These are phyloP conservation scores for Thera obeliscata DNA, from an alignment of 2,888 invertebrate species.

Conservation along the genomic window DNA sequence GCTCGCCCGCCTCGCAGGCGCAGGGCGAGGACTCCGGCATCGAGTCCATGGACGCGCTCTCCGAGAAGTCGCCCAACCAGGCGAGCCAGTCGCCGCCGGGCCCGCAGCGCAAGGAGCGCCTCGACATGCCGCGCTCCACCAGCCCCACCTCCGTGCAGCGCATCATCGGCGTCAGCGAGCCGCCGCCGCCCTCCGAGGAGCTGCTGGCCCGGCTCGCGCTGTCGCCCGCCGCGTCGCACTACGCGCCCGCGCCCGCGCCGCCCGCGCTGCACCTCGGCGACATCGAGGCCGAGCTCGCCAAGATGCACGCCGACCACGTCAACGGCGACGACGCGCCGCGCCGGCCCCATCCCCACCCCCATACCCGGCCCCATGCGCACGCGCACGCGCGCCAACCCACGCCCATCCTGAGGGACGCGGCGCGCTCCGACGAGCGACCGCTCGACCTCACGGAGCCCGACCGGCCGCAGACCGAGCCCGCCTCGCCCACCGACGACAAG, in stretches of 20 bases:
- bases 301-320: conserved; percentile 84
- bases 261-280: conserved; percentile 84
- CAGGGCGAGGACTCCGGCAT: conserved; percentile 96
- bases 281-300: conserved; percentile 88
- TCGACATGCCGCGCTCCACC: conserved; percentile 75
- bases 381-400: conserved; percentile 38
- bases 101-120: conserved; percentile 71
- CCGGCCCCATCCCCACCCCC: conserved; percentile 41
- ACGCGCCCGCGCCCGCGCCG: conserved; percentile 69
- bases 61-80: conserved; percentile 95
- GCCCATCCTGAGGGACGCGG: conserved; percentile 39
- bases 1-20: conserved; percentile 80
- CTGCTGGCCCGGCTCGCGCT: conserved; percentile 62
- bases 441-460: conserved; percentile 34
- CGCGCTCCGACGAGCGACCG: conserved; percentile 27
- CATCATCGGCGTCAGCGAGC: conserved; percentile 72
- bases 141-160: conserved; percentile 76
- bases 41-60: conserved; percentile 96
- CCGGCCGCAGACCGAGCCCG: conserved; percentile 19
- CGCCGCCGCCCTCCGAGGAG: conserved; percentile 64
- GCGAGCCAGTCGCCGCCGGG: conserved; percentile 88
- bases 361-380: too few species aligned
- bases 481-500: conserved; percentile 49
- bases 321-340: conserved; percentile 68
- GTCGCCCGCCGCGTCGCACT: conserved; percentile 60